phyloP scores from a whole-genome alignment of 1,140 invertebrate genomes.

The Venturia canescens region DNA sequence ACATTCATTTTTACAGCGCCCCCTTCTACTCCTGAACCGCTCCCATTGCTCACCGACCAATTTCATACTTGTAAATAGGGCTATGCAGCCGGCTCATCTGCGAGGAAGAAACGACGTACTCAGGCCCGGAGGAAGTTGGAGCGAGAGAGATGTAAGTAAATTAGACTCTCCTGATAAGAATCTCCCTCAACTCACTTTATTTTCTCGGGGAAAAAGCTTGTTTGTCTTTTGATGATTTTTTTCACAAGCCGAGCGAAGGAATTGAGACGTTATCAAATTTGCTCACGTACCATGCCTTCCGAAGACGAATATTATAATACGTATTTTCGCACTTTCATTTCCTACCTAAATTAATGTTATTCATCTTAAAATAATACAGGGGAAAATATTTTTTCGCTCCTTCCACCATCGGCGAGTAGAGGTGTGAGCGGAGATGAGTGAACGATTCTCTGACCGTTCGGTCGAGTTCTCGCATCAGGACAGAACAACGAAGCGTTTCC shows the following conservation, averaged over 20 bases:
- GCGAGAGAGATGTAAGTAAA: slow-evolving; percentile 64
- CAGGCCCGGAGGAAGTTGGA: not conserved
- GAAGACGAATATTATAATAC: not conserved
- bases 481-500: slow-evolving; percentile 7
- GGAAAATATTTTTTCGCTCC: not conserved
- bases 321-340: slow-evolving; percentile 9
- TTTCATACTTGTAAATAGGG: slow-evolving; percentile 74
- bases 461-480: not conserved
- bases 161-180: slow-evolving; percentile 73
- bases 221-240: slow-evolving; percentile 37
- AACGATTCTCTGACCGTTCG: not conserved
- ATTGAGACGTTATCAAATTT: slow-evolving; percentile 71
- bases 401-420: slow-evolving; percentile 21
- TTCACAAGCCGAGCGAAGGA: slow-evolving; percentile 63
- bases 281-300: slow-evolving; percentile 49
- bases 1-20: slow-evolving; percentile 34
- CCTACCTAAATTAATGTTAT: slow-evolving; percentile 20
- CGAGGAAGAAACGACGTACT: slow-evolving; percentile 48
- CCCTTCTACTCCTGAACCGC: slow-evolving; percentile 15
- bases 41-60: slow-evolving; percentile 59
- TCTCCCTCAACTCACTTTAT: slow-evolving; percentile 64
- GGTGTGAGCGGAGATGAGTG: slow-evolving; percentile 5
- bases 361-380: not conserved
- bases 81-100: too few relatives aligned
- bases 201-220: slow-evolving; percentile 24